Evolutionary conservation across 2,797 vertebrate species (phyloP), one percentile per base, ranked within the genome.

Genomic region (Sebastes aleutianus): DNA sequence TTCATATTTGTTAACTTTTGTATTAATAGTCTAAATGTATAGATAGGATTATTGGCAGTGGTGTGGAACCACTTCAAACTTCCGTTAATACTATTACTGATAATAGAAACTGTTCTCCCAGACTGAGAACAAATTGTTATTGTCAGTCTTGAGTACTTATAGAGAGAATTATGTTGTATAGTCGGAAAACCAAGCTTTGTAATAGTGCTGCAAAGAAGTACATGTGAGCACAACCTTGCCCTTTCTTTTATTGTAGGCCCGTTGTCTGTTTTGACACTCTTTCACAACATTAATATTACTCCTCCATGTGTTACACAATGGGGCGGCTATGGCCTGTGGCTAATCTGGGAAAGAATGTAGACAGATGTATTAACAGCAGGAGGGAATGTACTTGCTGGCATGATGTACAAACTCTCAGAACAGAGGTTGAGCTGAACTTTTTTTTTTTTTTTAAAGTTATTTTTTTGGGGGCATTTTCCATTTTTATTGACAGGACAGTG

Each of bases 321-420:
- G 32, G 50, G 64, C 58, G 47, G 70, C 71, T 61, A 13, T 18
- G 5, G 22, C 72, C 77, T 50, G 72, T 7, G 22, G 74, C 71
- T 79, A 85, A 80, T 87, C 75, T 65, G 11, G 34, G 34, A 27
- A 65, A 76, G 83, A 80, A 80, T 68, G 84, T 8, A 56, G 76
- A 85, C 83, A 72, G 61, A 85, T 82, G 67, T 74, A 71, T 68
- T 34, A 47, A 68, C 71, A 71, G 79, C 79, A 74, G 84, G 53
- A 74, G 32, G 63, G 64, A 70, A 76, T 31, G 71, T 69, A 47
- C 67, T 78, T 12, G 62, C 56, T 22, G 73, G 68, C 54, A 59
- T 22, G 26, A 76, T 67, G 47, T 22, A 57, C n/a, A 47, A 50
- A 77, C 29, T 18, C 36, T 56, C 6, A 31, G 29, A 72, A 22